Evolutionary conservation across 2,797 vertebrate species (phyloP), one percentile per base, ranked within the genome.

Genomic region (Labeo calbasu): DNA sequence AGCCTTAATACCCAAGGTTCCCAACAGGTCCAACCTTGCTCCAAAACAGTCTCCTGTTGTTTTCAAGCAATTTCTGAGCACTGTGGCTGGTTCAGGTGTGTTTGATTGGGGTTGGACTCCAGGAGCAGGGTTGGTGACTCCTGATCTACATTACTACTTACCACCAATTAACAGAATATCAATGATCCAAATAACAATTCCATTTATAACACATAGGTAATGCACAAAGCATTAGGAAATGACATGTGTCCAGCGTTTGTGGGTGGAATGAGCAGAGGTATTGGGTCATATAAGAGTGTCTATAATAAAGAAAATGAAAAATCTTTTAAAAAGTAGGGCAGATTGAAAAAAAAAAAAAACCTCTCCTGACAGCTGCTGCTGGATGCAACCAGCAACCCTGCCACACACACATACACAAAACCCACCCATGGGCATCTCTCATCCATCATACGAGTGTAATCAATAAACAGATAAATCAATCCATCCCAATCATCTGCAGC

Each of bases 381-480:
- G 66, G 63, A 82, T n/a, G 63, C 81, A 85, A 71, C 51, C 28
- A 51, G 65, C 48, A 72, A 50, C 57, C 19, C 25, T 2, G 3
- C 36, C 50, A 61, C 83, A 81, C 51, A 69, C 36, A 66, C 55
- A 80, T 51, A 76, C 48, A 68, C 81, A 71, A 66, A 85, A 70
- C 63, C 43, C 32, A 65, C 21, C 36, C 25, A 43, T 53, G n/a
- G 61, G 48, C 7, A 32, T 77, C 84, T 72, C 61, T 72, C 85
- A 82, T 87, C 82, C 87, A 92, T 92, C 89, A 86, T 86, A 92
- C 89, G 92, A 87, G 89, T 78, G 55, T 81, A 88, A 89, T 92
- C 91, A 92, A 91, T 91, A 89, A 72, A 40, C 79, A 25, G 85
- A 87, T 88, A 86, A 91, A 94, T 93, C 90, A 90, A 92, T 93